A percentile compares a stretch with the other conserved stretches of the same genome.
Conservation (phyloP, 2,888 invertebrate species). For the Agrotis ipsilon region DNA sequence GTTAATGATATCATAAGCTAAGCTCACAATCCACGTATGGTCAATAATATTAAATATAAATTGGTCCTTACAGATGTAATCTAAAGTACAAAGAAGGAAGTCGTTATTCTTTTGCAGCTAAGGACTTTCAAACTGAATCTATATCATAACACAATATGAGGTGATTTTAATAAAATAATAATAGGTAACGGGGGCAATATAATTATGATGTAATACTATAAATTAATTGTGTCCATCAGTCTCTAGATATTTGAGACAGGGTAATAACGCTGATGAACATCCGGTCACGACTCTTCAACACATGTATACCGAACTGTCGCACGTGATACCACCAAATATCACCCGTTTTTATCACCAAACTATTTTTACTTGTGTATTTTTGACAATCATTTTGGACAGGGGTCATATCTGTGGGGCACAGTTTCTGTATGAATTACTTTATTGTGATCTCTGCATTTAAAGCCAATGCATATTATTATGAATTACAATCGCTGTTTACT, state of each 20-base stretch:
- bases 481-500: conserved; percentile 41
- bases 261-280: conserved; percentile 55
- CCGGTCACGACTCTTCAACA: conserved; percentile 48
- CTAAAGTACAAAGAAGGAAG: no score
- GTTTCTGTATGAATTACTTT: no score
- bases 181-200: conserved; percentile 8
- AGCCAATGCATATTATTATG: conserved; percentile 15
- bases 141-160: background rate
- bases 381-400: no score
- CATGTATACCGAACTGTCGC: conserved; percentile 40
- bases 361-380: conserved; percentile 10
- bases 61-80: background rate
- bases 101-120: no score
- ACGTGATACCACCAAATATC: conserved; percentile 51
- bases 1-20: background rate
- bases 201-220: conserved; percentile 22
- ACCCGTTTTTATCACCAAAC: conserved; percentile 1
- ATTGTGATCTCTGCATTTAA: no score
- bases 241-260: conserved; percentile 40
- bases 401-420: no score
- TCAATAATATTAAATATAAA: background rate
- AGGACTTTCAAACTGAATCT: background rate
- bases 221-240: conserved; percentile 27
- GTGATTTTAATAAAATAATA: background rate
- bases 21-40: background rate